Evolutionary conservation across 2,113 vertebrate species (phyloP), one percentile per base, ranked within the genome.

Genomic region (Bubo bubo): DNA sequence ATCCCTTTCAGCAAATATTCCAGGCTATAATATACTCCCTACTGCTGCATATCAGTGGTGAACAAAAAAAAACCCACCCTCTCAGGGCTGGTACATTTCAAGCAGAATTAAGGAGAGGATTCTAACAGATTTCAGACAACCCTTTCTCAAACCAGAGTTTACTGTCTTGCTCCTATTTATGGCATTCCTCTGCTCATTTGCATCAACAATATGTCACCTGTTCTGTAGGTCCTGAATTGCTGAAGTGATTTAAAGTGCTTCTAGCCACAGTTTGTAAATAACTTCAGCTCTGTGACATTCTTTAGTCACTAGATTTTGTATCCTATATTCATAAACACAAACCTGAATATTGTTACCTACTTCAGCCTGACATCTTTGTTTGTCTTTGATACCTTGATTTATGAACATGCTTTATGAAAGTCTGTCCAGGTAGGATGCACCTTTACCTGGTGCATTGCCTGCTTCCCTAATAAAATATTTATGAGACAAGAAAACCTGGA

Each of bases 381-480:
- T 59, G 28, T 74, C 26, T 94, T 86, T 50, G 41, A 91, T 90
- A 58, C 37, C 19, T 87, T 94, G 58, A 47, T 86, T 92, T 88
- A 89, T 27, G 8, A 97, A 87, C 43, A 60, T 37, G 14, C 5
- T 82, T 92, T 77, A 47, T 66, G 67, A 95, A 86, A 89, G 76
- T 4, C 43, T 88, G 64, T 88, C 79, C 82, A 79, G n/a, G 63
- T 87, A 95, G 53, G 10, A 72, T 79, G 14, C 19, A 73, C 35
- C 43, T 76, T 86, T 90, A 77, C n/a, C 20, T 91, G 34, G 34
- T 23, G 94, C 10, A 47, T 7, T 52, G 24, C 2, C 55, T 62
- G 12, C 20, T 91, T 88, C n/a, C 32, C 6, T 71, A 64, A 75
- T 67, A 30, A 96, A 93, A 86, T 64, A n/a, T 59, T 86, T 93